phyloP scores from a whole-genome alignment of 2,113 vertebrate genomes.

The Zingel zingel region DNA sequence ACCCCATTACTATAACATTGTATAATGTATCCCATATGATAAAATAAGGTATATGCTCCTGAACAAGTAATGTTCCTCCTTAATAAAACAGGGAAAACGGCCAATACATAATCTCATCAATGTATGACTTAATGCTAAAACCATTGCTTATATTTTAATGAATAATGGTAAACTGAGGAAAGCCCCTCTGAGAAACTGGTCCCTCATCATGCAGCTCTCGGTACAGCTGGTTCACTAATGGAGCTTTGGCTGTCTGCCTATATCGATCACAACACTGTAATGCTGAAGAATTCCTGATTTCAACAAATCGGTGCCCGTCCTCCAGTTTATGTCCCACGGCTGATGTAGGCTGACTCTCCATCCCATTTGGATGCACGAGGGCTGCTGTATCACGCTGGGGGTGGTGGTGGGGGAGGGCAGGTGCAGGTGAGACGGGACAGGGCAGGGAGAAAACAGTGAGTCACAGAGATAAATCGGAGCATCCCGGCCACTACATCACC shows the following conservation, averaged over 20 bases:
- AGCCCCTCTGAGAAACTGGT: conserved; percentile 31
- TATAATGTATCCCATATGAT: not conserved
- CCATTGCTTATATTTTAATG: not conserved
- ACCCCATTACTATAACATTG: not conserved
- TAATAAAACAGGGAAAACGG: not conserved
- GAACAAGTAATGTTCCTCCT: not conserved
- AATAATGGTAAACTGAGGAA: conserved; percentile 21
- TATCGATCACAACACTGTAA: conserved; percentile 56
- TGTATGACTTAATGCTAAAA: conserved; percentile 1
- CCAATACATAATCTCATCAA: conserved; percentile 9
- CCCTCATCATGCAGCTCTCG: conserved; percentile 27
- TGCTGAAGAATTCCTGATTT: conserved; percentile 59
- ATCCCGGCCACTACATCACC: conserved; percentile 42
- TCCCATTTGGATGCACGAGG: conserved; percentile 25
- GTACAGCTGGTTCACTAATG: conserved; percentile 65
- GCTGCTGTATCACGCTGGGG: conserved; percentile 30
- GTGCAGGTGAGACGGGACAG: conserved; percentile 19
- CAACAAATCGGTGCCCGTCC: conserved; percentile 46
- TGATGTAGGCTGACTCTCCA: conserved; percentile 38
- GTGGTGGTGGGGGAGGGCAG: not conserved
- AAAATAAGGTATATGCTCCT: not conserved
- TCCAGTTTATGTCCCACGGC: not conserved
- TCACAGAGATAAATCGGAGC: conserved; percentile 67
- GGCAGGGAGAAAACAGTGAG: conserved; percentile 24
- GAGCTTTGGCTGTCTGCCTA: conserved; percentile 64